Conservation (phyloP, 2,113 vertebrate genomes). For the Limanda limanda region DNA sequence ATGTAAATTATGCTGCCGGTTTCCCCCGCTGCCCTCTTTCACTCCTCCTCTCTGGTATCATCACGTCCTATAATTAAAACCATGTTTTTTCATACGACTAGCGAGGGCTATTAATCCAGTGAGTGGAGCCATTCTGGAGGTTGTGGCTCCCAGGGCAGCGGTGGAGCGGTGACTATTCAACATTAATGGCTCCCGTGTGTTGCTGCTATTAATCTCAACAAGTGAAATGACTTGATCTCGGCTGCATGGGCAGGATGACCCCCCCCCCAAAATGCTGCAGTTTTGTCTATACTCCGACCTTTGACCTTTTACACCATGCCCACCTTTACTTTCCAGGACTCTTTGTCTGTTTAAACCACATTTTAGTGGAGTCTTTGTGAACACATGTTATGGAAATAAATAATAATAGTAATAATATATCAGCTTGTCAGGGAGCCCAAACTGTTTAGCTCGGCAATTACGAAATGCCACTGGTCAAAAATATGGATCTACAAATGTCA, state of each 20-base stretch:
- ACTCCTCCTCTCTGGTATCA: constrained; percentile 34
- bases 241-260: constrained; percentile 35
- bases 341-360: too few relatives aligned
- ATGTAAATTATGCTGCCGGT: constrained; percentile 19
- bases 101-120: constrained; percentile 66
- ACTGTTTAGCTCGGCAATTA: background rate
- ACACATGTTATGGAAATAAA: background rate
- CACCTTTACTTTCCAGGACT: constrained; percentile 4
- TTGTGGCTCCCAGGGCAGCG: constrained; percentile 59
- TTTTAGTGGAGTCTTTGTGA: background rate
- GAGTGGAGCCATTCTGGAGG: constrained; percentile 63
- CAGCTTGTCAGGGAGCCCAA: background rate
- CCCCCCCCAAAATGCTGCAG: constrained; percentile 17
- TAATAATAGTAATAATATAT: background rate
- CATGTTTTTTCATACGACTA: constrained; percentile 39
- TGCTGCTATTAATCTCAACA: constrained; percentile 72
- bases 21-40: constrained; percentile 35
- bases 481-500: background rate
- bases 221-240: constrained; percentile 61
- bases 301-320: constrained; percentile 12
- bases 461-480: constrained; percentile 1
- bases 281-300: constrained; percentile 55
- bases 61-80: constrained; percentile 65
- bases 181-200: constrained; percentile 61
- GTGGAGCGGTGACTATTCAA: constrained; percentile 58